phyloP scores from a whole-genome alignment of 37 sponge, comb jelly and placozoan species.

The Corticium candelabrum region DNA sequence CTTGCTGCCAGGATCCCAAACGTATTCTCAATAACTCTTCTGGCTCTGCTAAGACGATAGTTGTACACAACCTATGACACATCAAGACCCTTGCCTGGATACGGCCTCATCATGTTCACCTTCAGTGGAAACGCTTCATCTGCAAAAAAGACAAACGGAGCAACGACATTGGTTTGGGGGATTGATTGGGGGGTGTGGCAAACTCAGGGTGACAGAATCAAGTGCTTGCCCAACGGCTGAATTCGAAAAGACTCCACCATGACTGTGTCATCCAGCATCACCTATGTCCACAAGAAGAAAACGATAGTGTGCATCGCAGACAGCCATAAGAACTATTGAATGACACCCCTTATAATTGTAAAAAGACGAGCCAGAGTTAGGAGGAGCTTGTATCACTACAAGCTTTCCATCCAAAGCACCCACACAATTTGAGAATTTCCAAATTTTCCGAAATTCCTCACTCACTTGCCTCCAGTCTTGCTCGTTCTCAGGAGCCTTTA shows the following conservation, averaged over 20 bases:
- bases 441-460: conserved; percentile 16
- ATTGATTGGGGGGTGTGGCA: too few species aligned
- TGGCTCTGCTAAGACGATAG: conserved; percentile 23
- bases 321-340: too few species aligned
- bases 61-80: background rate
- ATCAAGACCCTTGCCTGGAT: conserved; percentile 15
- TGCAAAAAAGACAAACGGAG: conserved; percentile 5
- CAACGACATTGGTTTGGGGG: too few species aligned
- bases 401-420: too few species aligned
- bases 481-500: conserved; percentile 8
- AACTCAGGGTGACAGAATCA: too few species aligned
- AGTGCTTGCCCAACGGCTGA: conserved; percentile 21
- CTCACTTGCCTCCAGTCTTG: conserved; percentile 20
- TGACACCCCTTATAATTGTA: too few species aligned
- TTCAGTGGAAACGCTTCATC: conserved; percentile 27
- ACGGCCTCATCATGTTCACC: conserved; percentile 10
- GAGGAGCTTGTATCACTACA: too few species aligned
- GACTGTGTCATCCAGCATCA: conserved; percentile 35
- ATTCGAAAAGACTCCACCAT: conserved; percentile 28
- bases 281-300: conserved; percentile 30
- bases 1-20: conserved; percentile 31
- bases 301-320: background rate
- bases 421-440: conserved; percentile 25
- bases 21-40: conserved; percentile 20
- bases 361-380: too few species aligned